Evolutionary conservation across 1,140 invertebrate genomes (phyloP), one percentile per base, ranked within the genome.

Genomic region (Neuroterus valhalla): DNA sequence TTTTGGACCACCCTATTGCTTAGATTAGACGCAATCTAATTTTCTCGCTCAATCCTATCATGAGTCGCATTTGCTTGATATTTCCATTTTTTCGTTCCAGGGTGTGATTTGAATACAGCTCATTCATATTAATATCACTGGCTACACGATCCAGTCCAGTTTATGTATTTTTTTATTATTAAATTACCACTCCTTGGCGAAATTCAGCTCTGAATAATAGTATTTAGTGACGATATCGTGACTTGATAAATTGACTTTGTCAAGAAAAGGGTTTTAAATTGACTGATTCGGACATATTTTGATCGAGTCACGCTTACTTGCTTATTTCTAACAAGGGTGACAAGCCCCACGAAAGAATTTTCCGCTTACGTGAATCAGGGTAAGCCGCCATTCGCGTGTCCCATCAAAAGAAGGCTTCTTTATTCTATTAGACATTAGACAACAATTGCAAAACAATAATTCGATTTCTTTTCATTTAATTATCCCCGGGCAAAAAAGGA

Each of bases 281-380:
- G 55, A 38, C 31, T 38, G 31, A 38, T 38, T 62, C 31, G 23
- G 12, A 5, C 31, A 62, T 62, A 62, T 62, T 62, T 62, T 31
- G 55, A 62, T 62, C 26, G 5, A 62, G 55, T 62, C 55, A 62
- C 55, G 55, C 55, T 62, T 62, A 62, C 55, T 62, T 62, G 55
- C 55, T 23, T 62, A 62, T 31, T 62, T 14, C n/a, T 14, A 3
- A 23, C 55, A 62, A 62, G n/a, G 14, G 26, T 62, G 55, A 62
- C 26, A 31, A 31, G 55, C 31, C 23, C 15, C n/a, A 6, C 4
- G 31, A 62, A 26, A 31, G n/a, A 31, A 62, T 23, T 31, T 15
- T 19, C 19, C 50, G 23, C 17, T 48, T 15, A 48, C 23, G 31
- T 31, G 11, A 15, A 31, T n/a, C 17, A 10, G 17, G 19, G 17